Evolutionary conservation across 1,140 invertebrate species (phyloP).

Genomic region (Nymphalis io): DNA sequence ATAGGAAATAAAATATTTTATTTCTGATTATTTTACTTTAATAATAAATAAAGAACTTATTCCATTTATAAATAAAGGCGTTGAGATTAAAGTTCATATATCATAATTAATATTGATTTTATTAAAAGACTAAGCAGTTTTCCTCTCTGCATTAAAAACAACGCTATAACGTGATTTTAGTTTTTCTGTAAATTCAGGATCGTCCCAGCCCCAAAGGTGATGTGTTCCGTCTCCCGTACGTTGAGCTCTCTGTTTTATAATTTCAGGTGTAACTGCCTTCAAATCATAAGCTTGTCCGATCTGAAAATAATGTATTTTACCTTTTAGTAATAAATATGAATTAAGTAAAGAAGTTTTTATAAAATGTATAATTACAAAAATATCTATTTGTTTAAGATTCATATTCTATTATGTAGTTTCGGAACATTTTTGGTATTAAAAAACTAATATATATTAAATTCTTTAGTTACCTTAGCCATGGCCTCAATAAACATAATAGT

Average conservation of each 20-base stretch:
- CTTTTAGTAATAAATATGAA: neutral
- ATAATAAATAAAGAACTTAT: neutral
- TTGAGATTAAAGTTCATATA: neutral
- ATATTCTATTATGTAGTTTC: too few species aligned
- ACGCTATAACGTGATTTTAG: conserved; percentile 61
- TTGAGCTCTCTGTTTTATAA: conserved; percentile 79
- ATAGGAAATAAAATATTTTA: conserved; percentile 11
- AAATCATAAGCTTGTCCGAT: conserved; percentile 85
- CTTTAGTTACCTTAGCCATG: conserved; percentile 76
- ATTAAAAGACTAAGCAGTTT: conserved; percentile 31
- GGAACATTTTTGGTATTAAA: too few species aligned
- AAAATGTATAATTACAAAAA: too few species aligned
- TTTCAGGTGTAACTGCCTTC: conserved; percentile 81
- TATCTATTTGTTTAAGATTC: too few species aligned
- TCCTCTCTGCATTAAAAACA: conserved; percentile 52
- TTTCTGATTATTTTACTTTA: conserved; percentile 8
- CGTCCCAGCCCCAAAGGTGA: conserved; percentile 81
- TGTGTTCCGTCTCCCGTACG: conserved; percentile 85
- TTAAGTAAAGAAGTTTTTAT: too few species aligned
- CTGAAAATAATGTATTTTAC: conserved; percentile 43
- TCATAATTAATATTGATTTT: neutral
- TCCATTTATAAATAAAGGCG: neutral
- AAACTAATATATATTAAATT: too few species aligned
- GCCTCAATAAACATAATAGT: conserved; percentile 85
- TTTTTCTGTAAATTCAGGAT: conserved; percentile 77